These are phyloP conservation scores for Zaprionus inermis DNA, from an alignment of 1,140 invertebrate genomes.

Conservation along the genomic window DNA sequence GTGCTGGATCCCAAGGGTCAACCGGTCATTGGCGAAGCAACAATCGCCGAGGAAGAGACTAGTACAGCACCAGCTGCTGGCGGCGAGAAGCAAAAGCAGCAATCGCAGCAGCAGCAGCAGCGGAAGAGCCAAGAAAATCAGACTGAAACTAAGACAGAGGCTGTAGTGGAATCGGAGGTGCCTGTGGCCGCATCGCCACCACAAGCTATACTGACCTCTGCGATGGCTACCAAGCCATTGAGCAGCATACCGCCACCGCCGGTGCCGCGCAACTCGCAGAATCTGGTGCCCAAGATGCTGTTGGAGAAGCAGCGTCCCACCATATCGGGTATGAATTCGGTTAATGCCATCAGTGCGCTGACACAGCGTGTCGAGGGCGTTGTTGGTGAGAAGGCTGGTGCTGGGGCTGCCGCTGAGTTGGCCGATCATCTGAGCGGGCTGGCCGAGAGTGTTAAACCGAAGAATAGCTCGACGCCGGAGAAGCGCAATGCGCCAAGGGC, in stretches of 20 bases:
- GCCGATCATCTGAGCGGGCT: slow-evolving; percentile 79
- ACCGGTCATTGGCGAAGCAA: slow-evolving; percentile 33
- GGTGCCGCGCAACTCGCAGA: slow-evolving; percentile 85
- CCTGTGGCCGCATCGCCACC: slow-evolving; percentile 39
- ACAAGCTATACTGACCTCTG: slow-evolving; percentile 79
- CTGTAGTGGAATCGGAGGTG: slow-evolving; percentile 38
- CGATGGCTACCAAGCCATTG: slow-evolving; percentile 86
- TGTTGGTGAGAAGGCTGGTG: slow-evolving; percentile 83
- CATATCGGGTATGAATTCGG: slow-evolving; percentile 61
- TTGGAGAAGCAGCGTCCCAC: slow-evolving; percentile 57
- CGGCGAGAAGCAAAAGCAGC: slow-evolving; percentile 7
- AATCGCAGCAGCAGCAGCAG: slow-evolving; percentile 8
- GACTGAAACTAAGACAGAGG: slow-evolving; percentile 55
- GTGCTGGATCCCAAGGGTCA: slow-evolving; percentile 58
- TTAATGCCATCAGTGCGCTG: slow-evolving; percentile 71
- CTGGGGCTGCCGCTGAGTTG: slow-evolving; percentile 65
- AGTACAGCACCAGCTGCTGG: slow-evolving; percentile 7
- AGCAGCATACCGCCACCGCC: slow-evolving; percentile 88
- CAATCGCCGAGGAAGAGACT: slow-evolving; percentile 16
- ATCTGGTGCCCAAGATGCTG: slow-evolving; percentile 69
- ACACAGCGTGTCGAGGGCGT: slow-evolving; percentile 84
- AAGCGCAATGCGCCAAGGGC: slow-evolving; percentile 45
- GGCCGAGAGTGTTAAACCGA: slow-evolving; percentile 79
- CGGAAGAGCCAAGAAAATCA: slow-evolving; percentile 38
- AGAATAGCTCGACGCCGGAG: slow-evolving; percentile 66